Base-by-base conservation (phyloP, 2,888 invertebrate species). In the Plusia festucae region DNA sequence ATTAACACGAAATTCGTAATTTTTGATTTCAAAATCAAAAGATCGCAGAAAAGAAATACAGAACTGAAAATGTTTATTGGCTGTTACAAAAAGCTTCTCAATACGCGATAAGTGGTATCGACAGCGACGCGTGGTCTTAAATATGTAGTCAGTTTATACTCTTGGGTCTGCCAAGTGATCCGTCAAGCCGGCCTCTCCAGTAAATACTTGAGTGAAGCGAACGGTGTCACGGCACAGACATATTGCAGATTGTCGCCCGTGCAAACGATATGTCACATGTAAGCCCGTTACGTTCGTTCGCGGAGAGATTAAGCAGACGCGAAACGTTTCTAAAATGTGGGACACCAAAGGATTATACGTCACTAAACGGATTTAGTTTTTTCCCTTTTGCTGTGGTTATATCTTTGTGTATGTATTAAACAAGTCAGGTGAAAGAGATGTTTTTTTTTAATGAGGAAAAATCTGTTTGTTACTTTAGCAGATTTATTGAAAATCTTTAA, bases 161-260 rank as follows among this genome's bases (percentile, higher is more conserved):
- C 58, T 60, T 18, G 61, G 56, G 52, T 53, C 69, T 79, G 83
- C 78, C 82, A 84, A 84, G 82, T 69, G 54, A 83, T 85, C 76
- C 78, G 76, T 84, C 83, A 85, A 68, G 53, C 53, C 70, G 80
- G 68, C 73, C 73, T 74, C 67, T 73, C 65, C 63, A 73, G 66
- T 71, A 77, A 78, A 75, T 68, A 74, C 68, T 60, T 57, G 64
- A 73, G 59, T 70, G 68, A 74, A 70, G 64, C 53, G 65, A 73
- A 63, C 60, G 32, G 61, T 73, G 70, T 70, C 63, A 60, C 53
- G 55, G 49, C 30, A 56, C 53, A 55, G 65, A 79, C 70, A 57
- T 69, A 59, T 63, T 68, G 49, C 73, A 68, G 68, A 78, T 49
- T 59, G 67, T 64, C 63, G 52, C 70, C 76, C 54, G 64, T 65